Base-by-base conservation (phyloP, 1,140 invertebrate genomes). In the Drosophila tani region DNA sequence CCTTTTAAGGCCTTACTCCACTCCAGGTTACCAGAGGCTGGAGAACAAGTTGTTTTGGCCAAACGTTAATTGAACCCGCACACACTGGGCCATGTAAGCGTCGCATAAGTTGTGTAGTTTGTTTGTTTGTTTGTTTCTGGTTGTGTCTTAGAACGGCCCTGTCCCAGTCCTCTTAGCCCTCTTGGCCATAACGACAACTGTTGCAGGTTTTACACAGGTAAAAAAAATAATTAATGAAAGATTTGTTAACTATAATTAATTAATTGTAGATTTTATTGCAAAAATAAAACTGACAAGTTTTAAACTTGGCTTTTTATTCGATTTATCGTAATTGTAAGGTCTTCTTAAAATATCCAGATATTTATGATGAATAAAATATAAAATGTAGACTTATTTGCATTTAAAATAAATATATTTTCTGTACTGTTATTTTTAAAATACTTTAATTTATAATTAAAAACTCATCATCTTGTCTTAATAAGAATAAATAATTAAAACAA, bases 61-160 rank as follows among this genome's bases (percentile, higher is more conserved):
- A 53, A 45, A 78, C 85, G 86, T 90, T 90, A 90, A 90, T 90
- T 90, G 86, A 90, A 90, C 81, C 79, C 84, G 85, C 85, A 88
- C 81, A 90, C 80, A 74, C 68, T 68, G 75, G 76, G 38, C 84
- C 78, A 83, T 80, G 76, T 71, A 60, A 76, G 59, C 49, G 64
- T 56, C 82, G 62, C 75, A 81, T 87, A 80, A 68, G 66, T 79
- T 82, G 73, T 78, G 38, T 66, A 81, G 78, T 86, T 81, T 85
- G 82, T 85, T 62, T 73, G 82, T 85, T 62, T 73, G 77, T 55
- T 60, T 65, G 70, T 51, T 47, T 47, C 63, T 45, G 40, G 41
- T 46, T 29, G 27, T 56, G 68, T 41, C 49, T 43, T 27, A 47
- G 46, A 56, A 24, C 35, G 1, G 32, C 32, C 32, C 32, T 15